A percentile compares a stretch with the other conserved stretches of the same genome.
Conservation (phyloP, 1,140 invertebrate species). For the Papilio dardanus region DNA sequence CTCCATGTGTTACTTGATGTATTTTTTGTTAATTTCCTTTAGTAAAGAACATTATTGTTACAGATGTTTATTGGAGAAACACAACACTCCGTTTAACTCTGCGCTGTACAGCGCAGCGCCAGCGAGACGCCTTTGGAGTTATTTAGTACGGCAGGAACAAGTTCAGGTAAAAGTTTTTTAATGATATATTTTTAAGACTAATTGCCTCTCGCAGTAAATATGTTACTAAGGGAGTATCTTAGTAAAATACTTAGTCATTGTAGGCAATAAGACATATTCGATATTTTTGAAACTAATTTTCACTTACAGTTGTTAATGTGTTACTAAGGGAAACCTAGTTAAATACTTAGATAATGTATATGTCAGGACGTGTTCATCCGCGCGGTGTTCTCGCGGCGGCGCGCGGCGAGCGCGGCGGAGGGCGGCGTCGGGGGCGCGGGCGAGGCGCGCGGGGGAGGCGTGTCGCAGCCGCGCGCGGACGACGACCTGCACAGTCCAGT, state of each 20-base stretch:
- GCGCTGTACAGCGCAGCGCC: conserved; percentile 89
- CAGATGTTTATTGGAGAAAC: conserved; percentile 92
- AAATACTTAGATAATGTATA: too few species aligned
- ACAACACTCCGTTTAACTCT: conserved; percentile 97
- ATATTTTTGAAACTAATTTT: too few species aligned
- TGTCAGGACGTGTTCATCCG: conserved; percentile 94
- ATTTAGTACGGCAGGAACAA: conserved; percentile 94
- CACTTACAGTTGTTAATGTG: conserved; percentile 28
- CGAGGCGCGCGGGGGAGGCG: conserved; percentile 56
- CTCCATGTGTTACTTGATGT: neutral
- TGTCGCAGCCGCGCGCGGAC: conserved; percentile 63
- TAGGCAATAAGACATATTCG: conserved; percentile 89
- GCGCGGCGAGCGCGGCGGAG: conserved; percentile 63
- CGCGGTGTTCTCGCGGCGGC: conserved; percentile 94
- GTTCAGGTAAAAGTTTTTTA: conserved; percentile 85
- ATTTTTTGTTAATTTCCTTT: neutral
- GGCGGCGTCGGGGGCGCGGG: conserved; percentile 62
- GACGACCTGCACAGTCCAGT: conserved; percentile 90
- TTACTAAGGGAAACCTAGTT: too few species aligned
- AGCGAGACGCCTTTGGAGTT: conserved; percentile 95
- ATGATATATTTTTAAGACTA: neutral
- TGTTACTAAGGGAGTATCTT: too few species aligned
- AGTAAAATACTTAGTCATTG: too few species aligned
- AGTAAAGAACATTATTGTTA: conserved; percentile 41
- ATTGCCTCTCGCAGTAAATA: too few species aligned